phyloP scores from a whole-genome alignment of 2,797 vertebrate species.

The Onychomys leucogaster region DNA sequence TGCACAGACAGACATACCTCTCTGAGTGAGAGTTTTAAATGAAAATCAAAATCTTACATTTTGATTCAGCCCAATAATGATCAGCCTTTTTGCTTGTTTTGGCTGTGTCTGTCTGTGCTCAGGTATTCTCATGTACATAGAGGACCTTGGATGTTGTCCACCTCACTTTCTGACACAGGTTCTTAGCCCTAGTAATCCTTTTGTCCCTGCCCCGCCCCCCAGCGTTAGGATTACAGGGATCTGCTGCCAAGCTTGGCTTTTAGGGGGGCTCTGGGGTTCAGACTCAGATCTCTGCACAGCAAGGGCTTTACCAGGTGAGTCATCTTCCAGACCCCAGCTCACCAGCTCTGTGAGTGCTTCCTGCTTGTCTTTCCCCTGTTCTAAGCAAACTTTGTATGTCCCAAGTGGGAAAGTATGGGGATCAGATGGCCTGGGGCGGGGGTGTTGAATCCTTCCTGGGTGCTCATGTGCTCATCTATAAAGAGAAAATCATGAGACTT shows the following conservation, averaged over 20 bases:
- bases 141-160: background rate
- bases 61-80: background rate
- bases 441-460: background rate
- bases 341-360: background rate
- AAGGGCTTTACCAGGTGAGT: background rate
- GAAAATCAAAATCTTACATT: background rate
- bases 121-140: background rate
- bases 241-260: background rate
- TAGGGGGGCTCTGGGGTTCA: background rate
- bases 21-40: background rate
- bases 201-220: too few species aligned
- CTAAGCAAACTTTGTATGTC: background rate
- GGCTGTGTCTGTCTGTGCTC: background rate
- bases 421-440: background rate
- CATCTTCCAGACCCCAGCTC: background rate
- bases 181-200: background rate
- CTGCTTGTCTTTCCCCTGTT: background rate
- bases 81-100: too few species aligned
- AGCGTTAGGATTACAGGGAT: background rate
- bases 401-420: background rate
- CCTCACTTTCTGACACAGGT: background rate
- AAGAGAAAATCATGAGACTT: background rate
- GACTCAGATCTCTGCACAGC: background rate
- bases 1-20: background rate
- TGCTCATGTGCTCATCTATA: conserved; percentile 25